Percentiles rank a stretch among this genome's conserved stretches.
Evolutionary conservation across 1,140 invertebrate genomes (phyloP).

Genomic region (Psilanteris sp.): DNA sequence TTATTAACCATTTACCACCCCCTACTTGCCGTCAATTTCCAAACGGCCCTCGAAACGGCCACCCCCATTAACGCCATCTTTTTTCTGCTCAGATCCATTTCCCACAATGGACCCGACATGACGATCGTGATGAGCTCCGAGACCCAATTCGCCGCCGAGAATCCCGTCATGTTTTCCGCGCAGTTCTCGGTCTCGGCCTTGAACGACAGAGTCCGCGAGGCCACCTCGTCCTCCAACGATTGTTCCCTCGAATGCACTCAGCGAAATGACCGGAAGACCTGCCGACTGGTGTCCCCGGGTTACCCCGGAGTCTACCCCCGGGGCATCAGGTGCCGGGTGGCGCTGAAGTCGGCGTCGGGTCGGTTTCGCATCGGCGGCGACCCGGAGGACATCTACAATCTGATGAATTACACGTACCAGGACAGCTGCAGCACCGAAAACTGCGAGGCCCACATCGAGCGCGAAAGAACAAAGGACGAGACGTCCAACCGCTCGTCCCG

Average conservation of each 20-base stretch:
- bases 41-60: too few species aligned
- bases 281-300: slow-evolving; percentile 67
- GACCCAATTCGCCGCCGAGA: slow-evolving; percentile 69
- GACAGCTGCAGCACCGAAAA: slow-evolving; percentile 70
- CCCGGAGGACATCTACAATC: slow-evolving; percentile 67
- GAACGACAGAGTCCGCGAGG: slow-evolving; percentile 64
- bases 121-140: slow-evolving; percentile 70
- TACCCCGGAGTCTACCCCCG: slow-evolving; percentile 72
- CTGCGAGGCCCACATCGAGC: slow-evolving; percentile 66
- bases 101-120: slow-evolving; percentile 68
- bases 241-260: slow-evolving; percentile 70
- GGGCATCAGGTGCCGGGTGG: slow-evolving; percentile 68
- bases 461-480: slow-evolving; percentile 11
- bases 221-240: slow-evolving; percentile 53
- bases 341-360: slow-evolving; percentile 67
- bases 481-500: slow-evolving; percentile 23
- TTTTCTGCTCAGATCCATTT: slow-evolving; percentile 66
- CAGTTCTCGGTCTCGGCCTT: slow-evolving; percentile 71
- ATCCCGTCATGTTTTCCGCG: slow-evolving; percentile 73
- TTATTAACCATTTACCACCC: too few species aligned
- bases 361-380: slow-evolving; percentile 71
- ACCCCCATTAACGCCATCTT: not conserved
- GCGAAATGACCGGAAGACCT: slow-evolving; percentile 68
- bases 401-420: slow-evolving; percentile 73
- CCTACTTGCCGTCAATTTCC: too few species aligned